Percentiles rank a stretch among this genome's conserved stretches.
Conservation (phyloP, 2,113 vertebrate genomes). For the Pseudonaja textilis region DNA sequence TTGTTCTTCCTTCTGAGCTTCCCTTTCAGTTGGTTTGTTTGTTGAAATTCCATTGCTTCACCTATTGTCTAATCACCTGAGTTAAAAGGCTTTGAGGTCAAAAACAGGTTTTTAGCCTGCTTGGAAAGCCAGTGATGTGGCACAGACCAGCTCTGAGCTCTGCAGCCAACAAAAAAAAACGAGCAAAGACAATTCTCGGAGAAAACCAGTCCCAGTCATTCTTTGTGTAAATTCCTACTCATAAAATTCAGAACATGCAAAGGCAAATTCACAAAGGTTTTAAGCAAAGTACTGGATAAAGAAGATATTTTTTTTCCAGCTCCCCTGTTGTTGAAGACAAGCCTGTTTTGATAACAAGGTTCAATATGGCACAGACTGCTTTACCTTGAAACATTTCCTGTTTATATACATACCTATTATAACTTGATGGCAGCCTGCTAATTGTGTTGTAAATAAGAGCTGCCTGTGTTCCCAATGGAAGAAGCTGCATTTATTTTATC, state of each 20-base stretch:
- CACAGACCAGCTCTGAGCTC: not conserved
- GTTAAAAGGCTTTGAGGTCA: not conserved
- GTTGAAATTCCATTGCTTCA: not conserved
- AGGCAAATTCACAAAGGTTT: not conserved
- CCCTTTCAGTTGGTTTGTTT: not conserved
- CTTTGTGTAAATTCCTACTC: not conserved
- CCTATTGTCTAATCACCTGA: not conserved
- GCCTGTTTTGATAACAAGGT: not conserved
- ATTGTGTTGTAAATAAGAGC: slow-evolving; percentile 30
- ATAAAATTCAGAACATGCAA: not conserved
- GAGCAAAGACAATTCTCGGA: not conserved
- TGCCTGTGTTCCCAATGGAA: not conserved
- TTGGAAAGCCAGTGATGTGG: not conserved
- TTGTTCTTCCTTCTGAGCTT: not conserved
- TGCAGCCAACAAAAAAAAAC: not conserved
- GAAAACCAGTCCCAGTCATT: not conserved
- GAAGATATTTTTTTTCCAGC: not conserved
- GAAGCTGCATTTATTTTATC: not conserved
- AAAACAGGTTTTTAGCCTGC: not conserved
- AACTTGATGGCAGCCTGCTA: not conserved
- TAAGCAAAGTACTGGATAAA: not conserved
- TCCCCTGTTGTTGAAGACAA: not conserved
- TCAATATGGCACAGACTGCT: not conserved
- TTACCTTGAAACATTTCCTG: not conserved
- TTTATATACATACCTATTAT: slow-evolving; percentile 20